Evolutionary conservation across 53 echinoderm and acorn worm species (phyloP), one percentile per base, ranked within the genome.

Genomic region (Zoroaster sp.): DNA sequence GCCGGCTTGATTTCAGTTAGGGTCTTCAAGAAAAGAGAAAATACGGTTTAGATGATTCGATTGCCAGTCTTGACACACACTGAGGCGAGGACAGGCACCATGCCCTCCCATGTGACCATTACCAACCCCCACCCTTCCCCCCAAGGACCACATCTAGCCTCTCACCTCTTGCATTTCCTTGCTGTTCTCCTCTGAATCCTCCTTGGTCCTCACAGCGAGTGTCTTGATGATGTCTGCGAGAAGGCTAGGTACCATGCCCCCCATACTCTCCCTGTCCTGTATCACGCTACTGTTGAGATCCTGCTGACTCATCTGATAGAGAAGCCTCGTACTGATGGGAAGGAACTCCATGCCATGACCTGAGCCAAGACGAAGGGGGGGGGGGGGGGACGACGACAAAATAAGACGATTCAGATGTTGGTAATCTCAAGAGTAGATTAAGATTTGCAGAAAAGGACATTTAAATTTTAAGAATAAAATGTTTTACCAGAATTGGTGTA

Each of bases 1-100:
- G 86, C 88, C 80, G 94, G 96, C 66, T 90, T 94, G 81, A 92
- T 81, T 40, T 77, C 73, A 21, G 92, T 73, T 73, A 94, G 43
- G 4, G 89, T 87, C 96, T 96, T 88, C 11, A 18, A 55, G 23
- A 12, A 41, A 9, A 40, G 41, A 73, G 41, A 47, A 47, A 47
- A 47, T 47, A 47, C 14, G 14, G 49, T 10, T 47, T 47, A 47
- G 49, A 47, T 8, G 49, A 47, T 47, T 47, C 8, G 49, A 47
- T 10, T n/a, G n/a, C n/a, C n/a, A n/a, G n/a, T n/a, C n/a, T n/a
- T n/a, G n/a, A n/a, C n/a, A n/a, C n/a, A n/a, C n/a, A n/a, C n/a
- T n/a, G n/a, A n/a, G n/a, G n/a, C n/a, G n/a, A n/a, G n/a, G n/a
- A n/a, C n/a, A n/a, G n/a, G n/a, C n/a, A n/a, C n/a, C n/a, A n/a